Percentiles rank a stretch among this genome's conserved stretches.
These are phyloP conservation scores for Colossoma macropomum DNA, from an alignment of 2,113 vertebrate species.

Conservation along the genomic window DNA sequence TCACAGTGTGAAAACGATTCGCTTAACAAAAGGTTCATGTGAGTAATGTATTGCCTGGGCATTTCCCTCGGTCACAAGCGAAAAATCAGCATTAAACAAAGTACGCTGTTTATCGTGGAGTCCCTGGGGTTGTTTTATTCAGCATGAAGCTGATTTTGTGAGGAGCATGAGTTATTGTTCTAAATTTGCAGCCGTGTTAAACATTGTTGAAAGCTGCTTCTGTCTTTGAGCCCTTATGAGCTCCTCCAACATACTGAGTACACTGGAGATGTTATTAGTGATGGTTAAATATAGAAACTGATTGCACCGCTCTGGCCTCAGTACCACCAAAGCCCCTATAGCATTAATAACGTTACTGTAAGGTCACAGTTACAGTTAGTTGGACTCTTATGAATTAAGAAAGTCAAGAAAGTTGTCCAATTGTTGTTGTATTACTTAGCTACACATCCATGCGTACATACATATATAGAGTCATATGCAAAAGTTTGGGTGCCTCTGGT, in stretches of 20 bases:
- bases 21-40: constrained; percentile 2
- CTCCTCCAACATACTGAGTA: not conserved
- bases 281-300: not conserved
- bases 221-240: not conserved
- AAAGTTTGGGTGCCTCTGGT: no score
- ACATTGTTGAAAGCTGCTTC: not conserved
- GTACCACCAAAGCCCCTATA: no score
- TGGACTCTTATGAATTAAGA: no score
- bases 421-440: no score
- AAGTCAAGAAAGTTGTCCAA: no score
- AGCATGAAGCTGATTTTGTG: not conserved
- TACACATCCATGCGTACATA: no score
- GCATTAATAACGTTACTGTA: no score
- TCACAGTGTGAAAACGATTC: not conserved
- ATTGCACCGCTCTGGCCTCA: not conserved
- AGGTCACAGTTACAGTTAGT: no score
- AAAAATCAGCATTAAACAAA: not conserved
- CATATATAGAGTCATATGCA: no score
- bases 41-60: not conserved
- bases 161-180: not conserved
- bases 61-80: not conserved
- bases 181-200: not conserved
- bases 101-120: not conserved
- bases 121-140: not conserved
- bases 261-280: not conserved